These are phyloP conservation scores for Poecilia wingei DNA, from an alignment of 2,797 vertebrate species.

Conservation along the genomic window DNA sequence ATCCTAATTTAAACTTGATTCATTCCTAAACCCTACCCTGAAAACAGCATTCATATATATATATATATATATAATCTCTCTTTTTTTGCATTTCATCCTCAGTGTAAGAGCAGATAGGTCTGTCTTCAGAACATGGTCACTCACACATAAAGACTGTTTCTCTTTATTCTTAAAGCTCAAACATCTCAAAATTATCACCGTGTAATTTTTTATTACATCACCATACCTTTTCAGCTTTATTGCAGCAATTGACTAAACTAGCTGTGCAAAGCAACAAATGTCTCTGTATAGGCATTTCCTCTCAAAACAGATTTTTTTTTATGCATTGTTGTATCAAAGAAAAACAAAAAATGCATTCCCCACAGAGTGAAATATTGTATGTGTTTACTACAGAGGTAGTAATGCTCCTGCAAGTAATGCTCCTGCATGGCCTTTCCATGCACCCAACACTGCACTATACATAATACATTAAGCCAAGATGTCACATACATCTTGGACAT, in stretches of 20 bases:
- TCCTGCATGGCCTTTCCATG: background rate
- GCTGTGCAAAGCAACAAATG: background rate
- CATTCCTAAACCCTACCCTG: no score
- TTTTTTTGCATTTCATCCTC: background rate
- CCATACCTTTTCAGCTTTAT: conserved; percentile 36
- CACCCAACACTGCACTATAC: background rate
- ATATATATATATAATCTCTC: background rate
- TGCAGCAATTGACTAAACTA: background rate
- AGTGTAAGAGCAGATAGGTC: conserved; percentile 9
- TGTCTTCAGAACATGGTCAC: background rate
- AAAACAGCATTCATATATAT: no score
- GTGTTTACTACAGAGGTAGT: background rate
- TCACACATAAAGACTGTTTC: conserved; percentile 21
- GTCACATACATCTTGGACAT: background rate
- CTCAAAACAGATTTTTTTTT: background rate
- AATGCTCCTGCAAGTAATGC: background rate
- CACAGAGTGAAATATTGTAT: background rate
- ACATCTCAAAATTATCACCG: conserved; percentile 33
- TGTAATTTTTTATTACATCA: conserved; percentile 34
- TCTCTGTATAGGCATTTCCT: background rate
- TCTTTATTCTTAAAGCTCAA: conserved; percentile 19
- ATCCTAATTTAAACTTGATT: no score
- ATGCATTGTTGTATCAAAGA: background rate
- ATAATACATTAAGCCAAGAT: background rate
- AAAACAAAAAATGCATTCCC: background rate